Evolutionary conservation across 2,888 invertebrate species (phyloP), one percentile per base, ranked within the genome.

Genomic region (Apodemia mormo): DNA sequence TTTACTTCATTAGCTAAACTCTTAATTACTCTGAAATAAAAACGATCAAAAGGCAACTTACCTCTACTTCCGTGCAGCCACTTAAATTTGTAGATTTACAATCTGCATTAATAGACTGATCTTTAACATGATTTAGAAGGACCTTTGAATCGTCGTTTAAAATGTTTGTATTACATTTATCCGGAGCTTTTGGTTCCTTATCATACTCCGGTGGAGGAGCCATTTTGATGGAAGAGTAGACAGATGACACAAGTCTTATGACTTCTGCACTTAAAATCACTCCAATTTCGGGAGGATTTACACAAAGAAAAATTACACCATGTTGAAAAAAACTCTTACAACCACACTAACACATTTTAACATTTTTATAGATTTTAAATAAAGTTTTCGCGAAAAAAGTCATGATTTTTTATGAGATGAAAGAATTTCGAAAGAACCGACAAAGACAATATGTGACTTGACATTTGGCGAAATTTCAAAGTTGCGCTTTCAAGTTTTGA

Each of bases 151-250:
- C 94, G 79, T 94, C 91, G 79, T 82, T 85, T 75, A 85, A 81
- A 77, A 85, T 83, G 80, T 81, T 86, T 80, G 87, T 83, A 76
- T 83, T 84, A 89, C 87, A 89, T 95, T 96, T 96, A 91, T 96
- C 96, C 81, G 96, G 96, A 85, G 96, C 95, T 93, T 96, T 96
- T 76, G 96, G 95, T 94, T 96, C 95, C 93, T 94, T 95, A 93
- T 95, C 95, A 93, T 96, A 95, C 90, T 96, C 95, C 91, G 96
- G 96, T 90, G 95, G 95, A 94, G 96, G 96, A 94, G 96, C 96
- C 96, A 96, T 96, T 94, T 95, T 95, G 94, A 90, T 91, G 91
- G 93, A 91, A 92, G 90, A 90, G 87, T 87, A 93, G 92, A 92
- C 93, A 93, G 93, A 93, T 93, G 93, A 93, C 93, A 93, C 92